Percentiles rank a stretch among this genome's conserved stretches.
Conservation (phyloP, 2,797 vertebrate genomes). For the Pteropus rufus region DNA sequence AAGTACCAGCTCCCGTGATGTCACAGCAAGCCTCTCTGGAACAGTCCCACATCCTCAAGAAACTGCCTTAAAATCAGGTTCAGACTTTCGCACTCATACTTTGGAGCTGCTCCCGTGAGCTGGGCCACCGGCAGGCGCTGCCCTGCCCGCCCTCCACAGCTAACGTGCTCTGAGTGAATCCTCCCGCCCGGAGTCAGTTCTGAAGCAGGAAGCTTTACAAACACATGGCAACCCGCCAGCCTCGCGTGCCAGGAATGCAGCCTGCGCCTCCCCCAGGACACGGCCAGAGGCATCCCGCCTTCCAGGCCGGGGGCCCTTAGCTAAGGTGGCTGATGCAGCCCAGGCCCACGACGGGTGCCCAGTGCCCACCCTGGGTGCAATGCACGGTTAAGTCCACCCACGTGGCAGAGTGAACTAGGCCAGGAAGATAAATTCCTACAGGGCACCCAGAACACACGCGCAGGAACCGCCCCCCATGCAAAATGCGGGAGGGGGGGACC, state of each 20-base stretch:
- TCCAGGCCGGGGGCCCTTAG: not conserved
- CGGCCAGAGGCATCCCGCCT: not conserved
- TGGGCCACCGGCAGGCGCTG: not conserved
- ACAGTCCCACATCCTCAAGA: not conserved
- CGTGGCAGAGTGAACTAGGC: not conserved
- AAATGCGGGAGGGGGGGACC: not conserved
- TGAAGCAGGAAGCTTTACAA: not conserved
- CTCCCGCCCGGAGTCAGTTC: not conserved
- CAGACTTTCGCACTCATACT: rapidly evolving
- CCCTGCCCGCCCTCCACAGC: not conserved
- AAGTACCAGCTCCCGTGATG: not conserved
- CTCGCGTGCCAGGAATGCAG: rapidly evolving
- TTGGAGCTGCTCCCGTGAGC: not conserved
- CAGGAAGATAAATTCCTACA: not conserved
- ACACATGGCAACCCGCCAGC: not conserved
- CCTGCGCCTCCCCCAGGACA: not conserved
- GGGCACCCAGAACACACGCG: not conserved
- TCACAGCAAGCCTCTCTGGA: not conserved
- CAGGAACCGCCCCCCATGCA: not conserved
- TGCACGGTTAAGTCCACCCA: not conserved
- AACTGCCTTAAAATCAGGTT: not conserved
- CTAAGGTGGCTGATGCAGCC: not conserved
- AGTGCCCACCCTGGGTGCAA: not conserved
- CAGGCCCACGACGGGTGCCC: not conserved
- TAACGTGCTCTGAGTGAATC: not conserved